phyloP scores from a whole-genome alignment of 2,797 vertebrate species.

The Labeo calbasu region DNA sequence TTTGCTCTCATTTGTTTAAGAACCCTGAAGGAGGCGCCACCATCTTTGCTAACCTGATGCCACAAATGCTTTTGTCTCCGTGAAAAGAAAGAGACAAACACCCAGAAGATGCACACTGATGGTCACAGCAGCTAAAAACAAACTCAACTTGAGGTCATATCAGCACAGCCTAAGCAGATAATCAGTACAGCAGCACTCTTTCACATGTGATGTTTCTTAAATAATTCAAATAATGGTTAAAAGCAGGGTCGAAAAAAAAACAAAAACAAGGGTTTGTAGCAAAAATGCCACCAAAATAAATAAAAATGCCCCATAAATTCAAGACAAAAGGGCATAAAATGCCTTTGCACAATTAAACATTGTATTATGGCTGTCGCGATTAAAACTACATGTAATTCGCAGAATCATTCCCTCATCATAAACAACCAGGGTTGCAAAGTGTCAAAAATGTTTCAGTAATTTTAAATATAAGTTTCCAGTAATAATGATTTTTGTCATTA shows the following conservation, averaged over 20 bases:
- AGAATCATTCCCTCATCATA: too few species aligned
- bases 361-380: too few species aligned
- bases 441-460: too few species aligned
- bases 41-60: slow-evolving; percentile 19
- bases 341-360: too few species aligned
- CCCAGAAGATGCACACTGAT: neutral
- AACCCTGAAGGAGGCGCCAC: slow-evolving; percentile 19
- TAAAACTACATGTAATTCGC: too few species aligned
- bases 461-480: too few species aligned
- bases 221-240: neutral
- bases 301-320: too few species aligned
- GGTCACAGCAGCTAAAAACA: neutral
- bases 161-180: neutral
- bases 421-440: too few species aligned
- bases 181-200: neutral
- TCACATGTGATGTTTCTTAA: neutral
- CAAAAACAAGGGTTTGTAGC: too few species aligned
- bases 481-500: too few species aligned
- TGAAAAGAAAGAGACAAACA: neutral
- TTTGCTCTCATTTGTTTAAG: slow-evolving; percentile 47
- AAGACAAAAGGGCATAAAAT: too few species aligned
- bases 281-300: too few species aligned
- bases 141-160: neutral
- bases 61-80: neutral
- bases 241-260: neutral